A percentile compares a stretch with the other conserved stretches of the same genome.
Conservation (phyloP, 2,888 invertebrate species). For the Clunio marinus region DNA sequence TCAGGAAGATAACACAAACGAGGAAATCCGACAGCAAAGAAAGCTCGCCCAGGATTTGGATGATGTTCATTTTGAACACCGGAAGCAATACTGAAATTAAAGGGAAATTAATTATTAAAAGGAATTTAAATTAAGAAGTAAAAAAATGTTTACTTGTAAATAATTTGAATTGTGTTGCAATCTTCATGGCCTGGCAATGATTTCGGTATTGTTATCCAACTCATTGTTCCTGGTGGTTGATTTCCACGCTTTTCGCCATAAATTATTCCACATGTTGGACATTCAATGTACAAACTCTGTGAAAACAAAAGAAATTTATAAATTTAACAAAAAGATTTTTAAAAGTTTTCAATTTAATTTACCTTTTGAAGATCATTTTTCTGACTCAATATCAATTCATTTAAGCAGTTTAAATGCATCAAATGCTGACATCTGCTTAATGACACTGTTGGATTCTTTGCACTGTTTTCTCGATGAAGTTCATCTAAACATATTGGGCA, state of each 20-base stretch:
- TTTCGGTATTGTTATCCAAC: conserved; percentile 68
- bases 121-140: conserved; percentile 17
- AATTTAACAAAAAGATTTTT: conserved; percentile 5
- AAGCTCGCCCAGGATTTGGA: conserved; percentile 78
- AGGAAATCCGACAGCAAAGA: conserved; percentile 84
- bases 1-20: conserved; percentile 79
- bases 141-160: conserved; percentile 63
- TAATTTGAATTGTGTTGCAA: conserved; percentile 72
- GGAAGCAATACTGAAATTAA: conserved; percentile 72
- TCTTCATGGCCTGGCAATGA: conserved; percentile 64
- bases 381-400: conserved; percentile 66
- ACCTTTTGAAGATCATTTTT: conserved; percentile 53
- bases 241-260: conserved; percentile 77
- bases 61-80: conserved; percentile 77
- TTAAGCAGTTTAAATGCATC: conserved; percentile 75
- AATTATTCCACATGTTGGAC: conserved; percentile 79
- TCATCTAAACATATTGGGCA: conserved; percentile 67
- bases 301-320: conserved; percentile 40
- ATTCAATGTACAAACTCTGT: conserved; percentile 72
- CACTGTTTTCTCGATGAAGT: conserved; percentile 49
- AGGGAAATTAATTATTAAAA: conserved; percentile 38
- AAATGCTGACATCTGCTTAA: conserved; percentile 72
- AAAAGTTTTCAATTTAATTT: conserved; percentile 30
- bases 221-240: conserved; percentile 79
- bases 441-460: conserved; percentile 58